Evolutionary conservation across 2,888 invertebrate genomes (phyloP).

Genomic region (Geophilus truncorum): DNA sequence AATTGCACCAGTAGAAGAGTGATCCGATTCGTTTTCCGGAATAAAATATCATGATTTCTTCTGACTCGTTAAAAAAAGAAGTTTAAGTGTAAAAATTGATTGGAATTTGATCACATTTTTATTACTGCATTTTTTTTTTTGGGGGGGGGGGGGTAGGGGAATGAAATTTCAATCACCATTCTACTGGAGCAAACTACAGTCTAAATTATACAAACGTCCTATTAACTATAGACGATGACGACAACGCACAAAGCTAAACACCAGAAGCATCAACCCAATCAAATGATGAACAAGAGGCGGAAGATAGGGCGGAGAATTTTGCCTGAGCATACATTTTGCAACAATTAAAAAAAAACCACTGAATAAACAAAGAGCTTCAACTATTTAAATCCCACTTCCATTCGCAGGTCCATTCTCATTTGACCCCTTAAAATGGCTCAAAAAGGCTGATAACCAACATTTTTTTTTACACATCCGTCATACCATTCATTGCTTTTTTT

Average conservation of each 20-base stretch:
- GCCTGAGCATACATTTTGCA: background rate
- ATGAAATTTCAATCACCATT: background rate
- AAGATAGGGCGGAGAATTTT: slow-evolving; percentile 19
- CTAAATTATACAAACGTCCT: slow-evolving; percentile 25
- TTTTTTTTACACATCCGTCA: background rate
- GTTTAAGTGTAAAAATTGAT: background rate
- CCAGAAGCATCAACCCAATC: slow-evolving; percentile 33
- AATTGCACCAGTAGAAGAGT: background rate
- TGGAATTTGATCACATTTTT: background rate
- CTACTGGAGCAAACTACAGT: slow-evolving; percentile 29
- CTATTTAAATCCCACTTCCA: background rate
- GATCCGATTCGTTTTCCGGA: background rate
- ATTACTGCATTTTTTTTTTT: background rate
- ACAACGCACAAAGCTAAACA: slow-evolving; percentile 30
- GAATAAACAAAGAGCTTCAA: slow-evolving; percentile 2
- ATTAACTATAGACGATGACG: slow-evolving; percentile 28
- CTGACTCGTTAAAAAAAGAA: background rate
- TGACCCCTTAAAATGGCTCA: background rate
- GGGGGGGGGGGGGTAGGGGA: no score
- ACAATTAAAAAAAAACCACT: background rate
- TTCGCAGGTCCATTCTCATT: background rate
- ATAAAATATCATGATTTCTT: background rate
- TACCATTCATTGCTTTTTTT: background rate
- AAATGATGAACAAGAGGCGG: background rate
- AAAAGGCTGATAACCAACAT: background rate